A percentile compares a stretch with the other conserved stretches of the same genome.
phyloP scores from a whole-genome alignment of 2,888 invertebrate genomes.

The Sphinx pinastri region DNA sequence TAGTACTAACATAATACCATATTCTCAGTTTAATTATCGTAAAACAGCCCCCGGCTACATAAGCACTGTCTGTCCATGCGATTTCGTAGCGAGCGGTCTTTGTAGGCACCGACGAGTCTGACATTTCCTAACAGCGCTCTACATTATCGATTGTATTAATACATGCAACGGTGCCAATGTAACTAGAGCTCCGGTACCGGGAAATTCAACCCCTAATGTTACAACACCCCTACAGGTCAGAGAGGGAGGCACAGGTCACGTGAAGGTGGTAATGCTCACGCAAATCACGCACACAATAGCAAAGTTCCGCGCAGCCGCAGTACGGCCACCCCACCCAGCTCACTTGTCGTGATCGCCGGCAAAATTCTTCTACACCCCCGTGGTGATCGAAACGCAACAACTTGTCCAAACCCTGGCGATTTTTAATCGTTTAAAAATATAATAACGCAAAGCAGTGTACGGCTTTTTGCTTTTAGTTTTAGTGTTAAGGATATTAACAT shows the following conservation, averaged over 20 bases:
- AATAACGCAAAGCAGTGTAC: slow-evolving; percentile 43
- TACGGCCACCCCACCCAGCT: slow-evolving; percentile 72
- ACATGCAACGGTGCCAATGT: slow-evolving; percentile 54
- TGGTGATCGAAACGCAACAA: slow-evolving; percentile 77
- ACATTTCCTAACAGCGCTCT: slow-evolving; percentile 75
- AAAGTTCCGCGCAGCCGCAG: slow-evolving; percentile 72
- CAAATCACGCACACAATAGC: slow-evolving; percentile 69
- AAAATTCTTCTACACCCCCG: slow-evolving; percentile 77
- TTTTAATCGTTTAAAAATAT: slow-evolving; percentile 45
- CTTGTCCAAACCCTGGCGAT: slow-evolving; percentile 56
- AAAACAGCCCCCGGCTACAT: slow-evolving; percentile 21
- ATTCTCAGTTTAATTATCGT: not conserved
- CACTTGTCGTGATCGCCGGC: slow-evolving; percentile 73
- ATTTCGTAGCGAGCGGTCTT: slow-evolving; percentile 55
- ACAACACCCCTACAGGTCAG: slow-evolving; percentile 28
- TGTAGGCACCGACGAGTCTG: slow-evolving; percentile 73
- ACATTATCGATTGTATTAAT: slow-evolving; percentile 81
- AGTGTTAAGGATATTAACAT: slow-evolving; percentile 38
- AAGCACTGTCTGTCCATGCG: slow-evolving; percentile 47
- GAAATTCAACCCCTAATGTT: slow-evolving; percentile 48
- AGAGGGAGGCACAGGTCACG: slow-evolving; percentile 56
- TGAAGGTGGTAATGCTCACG: slow-evolving; percentile 59
- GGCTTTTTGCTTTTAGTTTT: slow-evolving; percentile 37
- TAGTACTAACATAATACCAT: not conserved
- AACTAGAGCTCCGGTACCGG: slow-evolving; percentile 52